Percentiles rank a stretch among this genome's conserved stretches.
Evolutionary conservation across 1,140 invertebrate species (phyloP).

Genomic region (Calliopsis andreniformis): DNA sequence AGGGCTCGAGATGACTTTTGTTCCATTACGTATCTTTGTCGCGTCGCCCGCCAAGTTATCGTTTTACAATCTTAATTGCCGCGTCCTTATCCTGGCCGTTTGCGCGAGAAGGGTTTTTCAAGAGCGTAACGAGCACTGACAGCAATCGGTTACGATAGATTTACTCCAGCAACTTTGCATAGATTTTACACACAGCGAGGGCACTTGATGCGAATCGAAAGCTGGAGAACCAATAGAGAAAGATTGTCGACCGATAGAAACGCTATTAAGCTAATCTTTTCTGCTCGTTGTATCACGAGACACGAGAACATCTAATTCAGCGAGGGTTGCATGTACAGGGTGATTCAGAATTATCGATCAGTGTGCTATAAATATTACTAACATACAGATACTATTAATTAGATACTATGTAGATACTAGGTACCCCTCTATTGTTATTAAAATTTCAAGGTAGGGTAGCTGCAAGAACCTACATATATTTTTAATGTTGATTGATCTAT

Average conservation of each 20-base stretch:
- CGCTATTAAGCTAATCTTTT: constrained; percentile 59
- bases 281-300: constrained; percentile 61
- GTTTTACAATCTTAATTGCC: constrained; percentile 57
- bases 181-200: too few relatives aligned
- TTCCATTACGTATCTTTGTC: constrained; percentile 73
- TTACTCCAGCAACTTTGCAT: too few relatives aligned
- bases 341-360: too few relatives aligned
- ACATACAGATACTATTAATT: too few relatives aligned
- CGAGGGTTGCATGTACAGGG: too few relatives aligned
- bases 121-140: not conserved
- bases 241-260: constrained; percentile 48
- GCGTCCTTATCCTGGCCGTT: constrained; percentile 6
- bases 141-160: not conserved
- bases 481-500: too few relatives aligned
- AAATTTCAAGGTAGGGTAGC: too few relatives aligned
- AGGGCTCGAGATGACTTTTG: constrained; percentile 67
- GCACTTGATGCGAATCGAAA: constrained; percentile 2
- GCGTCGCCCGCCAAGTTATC: constrained; percentile 40
- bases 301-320: constrained; percentile 63
- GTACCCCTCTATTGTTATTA: too few relatives aligned
- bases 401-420: too few relatives aligned
- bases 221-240: not conserved
- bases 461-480: too few relatives aligned
- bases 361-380: too few relatives aligned
- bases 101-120: constrained; percentile 1